Evolutionary conservation across 2,113 vertebrate genomes (phyloP).

Genomic region (Pipa parva): DNA sequence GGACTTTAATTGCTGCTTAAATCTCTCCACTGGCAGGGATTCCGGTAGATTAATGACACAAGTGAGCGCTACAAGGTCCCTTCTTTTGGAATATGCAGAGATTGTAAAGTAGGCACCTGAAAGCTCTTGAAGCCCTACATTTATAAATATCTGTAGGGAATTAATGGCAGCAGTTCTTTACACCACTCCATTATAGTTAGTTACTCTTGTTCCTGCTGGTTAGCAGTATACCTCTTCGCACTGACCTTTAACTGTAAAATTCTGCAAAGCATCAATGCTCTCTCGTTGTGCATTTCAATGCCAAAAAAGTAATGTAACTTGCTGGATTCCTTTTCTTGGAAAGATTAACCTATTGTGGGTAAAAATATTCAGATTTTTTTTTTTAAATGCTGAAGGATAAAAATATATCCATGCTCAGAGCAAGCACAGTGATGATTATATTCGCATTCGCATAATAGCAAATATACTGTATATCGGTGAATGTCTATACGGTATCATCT

Average conservation of each 20-base stretch:
- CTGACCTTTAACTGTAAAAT: neutral
- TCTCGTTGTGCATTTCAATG: neutral
- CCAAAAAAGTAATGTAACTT: neutral
- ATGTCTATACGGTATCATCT: too few species aligned
- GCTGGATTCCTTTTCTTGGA: neutral
- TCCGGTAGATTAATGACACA: slow-evolving; percentile 14
- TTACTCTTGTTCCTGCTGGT: neutral
- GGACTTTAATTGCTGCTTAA: slow-evolving; percentile 20
- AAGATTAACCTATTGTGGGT: neutral
- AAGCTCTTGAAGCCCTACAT: neutral
- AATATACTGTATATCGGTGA: too few species aligned
- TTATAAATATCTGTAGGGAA: neutral
- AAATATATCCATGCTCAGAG: too few species aligned
- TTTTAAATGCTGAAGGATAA: too few species aligned
- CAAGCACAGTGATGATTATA: too few species aligned
- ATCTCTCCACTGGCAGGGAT: slow-evolving; percentile 9
- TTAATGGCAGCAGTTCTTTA: neutral
- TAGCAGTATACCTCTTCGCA: neutral
- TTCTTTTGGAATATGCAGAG: slow-evolving; percentile 3
- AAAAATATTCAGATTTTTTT: neutral
- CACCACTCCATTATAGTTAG: neutral
- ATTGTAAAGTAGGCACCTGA: neutral
- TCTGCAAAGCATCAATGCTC: neutral
- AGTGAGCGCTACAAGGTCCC: slow-evolving; percentile 8
- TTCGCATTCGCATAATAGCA: too few species aligned